Percentiles rank a stretch among this genome's conserved stretches.
These are phyloP conservation scores for Vulpes lagopus DNA, from an alignment of 2,113 vertebrate genomes.

Conservation along the genomic window DNA sequence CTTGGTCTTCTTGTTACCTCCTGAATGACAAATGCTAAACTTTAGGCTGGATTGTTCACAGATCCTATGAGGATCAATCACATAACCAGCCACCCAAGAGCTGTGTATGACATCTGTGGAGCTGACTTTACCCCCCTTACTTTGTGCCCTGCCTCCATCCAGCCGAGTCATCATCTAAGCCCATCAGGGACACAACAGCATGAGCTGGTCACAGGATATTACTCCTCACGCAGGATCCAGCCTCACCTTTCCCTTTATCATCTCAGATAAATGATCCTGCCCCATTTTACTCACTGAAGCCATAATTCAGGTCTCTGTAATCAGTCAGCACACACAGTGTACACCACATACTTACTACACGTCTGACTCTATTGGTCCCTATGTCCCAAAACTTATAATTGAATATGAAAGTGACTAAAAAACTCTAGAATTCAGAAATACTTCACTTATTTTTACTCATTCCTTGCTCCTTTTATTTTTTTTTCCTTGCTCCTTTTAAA, in stretches of 20 bases:
- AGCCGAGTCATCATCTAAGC: not conserved
- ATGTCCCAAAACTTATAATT: not conserved
- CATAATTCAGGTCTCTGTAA: not conserved
- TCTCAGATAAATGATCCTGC: not conserved
- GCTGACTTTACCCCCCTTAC: not conserved
- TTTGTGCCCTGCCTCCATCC: not conserved
- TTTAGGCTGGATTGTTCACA: not conserved
- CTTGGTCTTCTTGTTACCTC: not conserved
- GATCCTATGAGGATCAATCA: not conserved
- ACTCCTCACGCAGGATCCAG: not conserved
- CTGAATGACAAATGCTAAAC: not conserved
- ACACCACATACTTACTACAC: accelerated
- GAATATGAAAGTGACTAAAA: not conserved
- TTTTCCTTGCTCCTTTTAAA: not conserved
- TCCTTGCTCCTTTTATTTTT: not conserved
- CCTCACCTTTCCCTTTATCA: not conserved
- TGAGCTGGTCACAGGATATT: not conserved
- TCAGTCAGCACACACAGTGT: not conserved
- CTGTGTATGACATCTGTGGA: not conserved
- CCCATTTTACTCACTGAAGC: not conserved
- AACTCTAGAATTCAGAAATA: not conserved
- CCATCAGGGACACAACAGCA: not conserved
- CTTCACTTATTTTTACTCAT: not conserved
- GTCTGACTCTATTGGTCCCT: not conserved
- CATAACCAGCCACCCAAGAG: not conserved